phyloP scores from a whole-genome alignment of 2,797 vertebrate genomes.

The Tokudaia tokunoshimensis region DNA sequence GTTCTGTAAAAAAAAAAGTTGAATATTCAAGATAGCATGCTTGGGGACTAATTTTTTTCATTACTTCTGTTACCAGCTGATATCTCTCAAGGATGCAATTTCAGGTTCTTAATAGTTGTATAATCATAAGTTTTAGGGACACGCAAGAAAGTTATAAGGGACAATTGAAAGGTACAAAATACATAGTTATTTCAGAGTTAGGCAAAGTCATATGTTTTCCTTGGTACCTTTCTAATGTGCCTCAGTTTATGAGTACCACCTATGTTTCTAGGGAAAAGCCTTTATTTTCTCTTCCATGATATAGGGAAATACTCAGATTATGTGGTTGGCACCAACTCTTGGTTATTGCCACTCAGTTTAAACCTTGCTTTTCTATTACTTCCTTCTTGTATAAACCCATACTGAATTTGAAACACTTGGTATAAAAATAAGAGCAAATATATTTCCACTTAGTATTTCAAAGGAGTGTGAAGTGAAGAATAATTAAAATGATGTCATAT shows the following conservation, averaged over 20 bases:
- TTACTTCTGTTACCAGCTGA: not conserved
- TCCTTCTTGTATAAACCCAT: not conserved
- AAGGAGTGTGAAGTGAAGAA: not conserved
- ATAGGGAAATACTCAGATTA: not conserved
- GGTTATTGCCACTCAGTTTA: slow-evolving; percentile 36
- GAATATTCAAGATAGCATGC: slow-evolving; percentile 13
- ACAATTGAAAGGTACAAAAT: slow-evolving; percentile 26
- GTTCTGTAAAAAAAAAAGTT: not conserved
- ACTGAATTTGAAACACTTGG: slow-evolving; percentile 50
- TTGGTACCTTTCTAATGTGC: not conserved
- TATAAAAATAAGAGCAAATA: slow-evolving; percentile 48
- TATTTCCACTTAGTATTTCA: not conserved
- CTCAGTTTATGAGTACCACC: slow-evolving; percentile 23
- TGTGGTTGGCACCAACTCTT: not conserved
- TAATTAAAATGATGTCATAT: slow-evolving; percentile 15
- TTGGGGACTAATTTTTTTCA: slow-evolving; percentile 31
- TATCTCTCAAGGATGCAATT: not conserved
- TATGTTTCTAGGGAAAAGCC: not conserved
- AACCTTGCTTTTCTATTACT: slow-evolving; percentile 21
- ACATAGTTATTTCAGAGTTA: not conserved
- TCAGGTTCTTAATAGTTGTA: slow-evolving; percentile 41
- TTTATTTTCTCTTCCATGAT: not conserved
- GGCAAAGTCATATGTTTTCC: not conserved
- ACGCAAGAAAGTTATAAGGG: not conserved
- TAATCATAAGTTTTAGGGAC: not conserved